Evolutionary conservation across 1,140 invertebrate genomes (phyloP), one percentile per base, ranked within the genome.

Genomic region (Stegodyphus dumicola): DNA sequence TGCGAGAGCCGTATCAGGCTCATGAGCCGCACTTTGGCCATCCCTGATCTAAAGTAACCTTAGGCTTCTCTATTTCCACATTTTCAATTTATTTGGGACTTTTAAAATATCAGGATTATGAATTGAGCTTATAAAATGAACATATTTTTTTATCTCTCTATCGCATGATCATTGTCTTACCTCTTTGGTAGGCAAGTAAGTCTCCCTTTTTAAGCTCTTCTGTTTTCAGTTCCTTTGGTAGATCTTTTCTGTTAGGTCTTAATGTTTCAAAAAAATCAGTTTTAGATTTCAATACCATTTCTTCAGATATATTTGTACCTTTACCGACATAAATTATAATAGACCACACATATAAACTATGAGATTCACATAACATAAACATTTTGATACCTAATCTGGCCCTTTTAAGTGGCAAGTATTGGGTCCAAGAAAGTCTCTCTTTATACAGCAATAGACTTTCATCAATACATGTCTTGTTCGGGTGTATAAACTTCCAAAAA

Each of bases 401-500:
- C 11, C 73, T 77, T 77, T 77, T 65, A 48, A 64, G 33, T 51
- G 54, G 56, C 48, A 65, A 48, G 75, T 77, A 77, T 77, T 77
- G 75, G 17, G 13, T 66, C 75, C 75, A 64, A 48, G 75, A 64
- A 48, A 77, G 75, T n/a, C n/a, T n/a, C n/a, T n/a, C n/a, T n/a
- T n/a, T n/a, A n/a, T n/a, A n/a, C n/a, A n/a, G n/a, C n/a, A 64
- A 48, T 33, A 75, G 60, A 66, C 54, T 64, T 51, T 77, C 75
- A 77, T 77, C 75, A 64, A 65, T 77, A 51, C 54, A 65, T 66
- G 49, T 77, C 60, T 66, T 66, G 54, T 64, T 77, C 18, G 54
- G 75, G 75, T 64, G 75, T 77, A 48, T 77, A 77, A 77, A 77
- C 75, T 49, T 49, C 49, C 60, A 17, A 64, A 77, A 77, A 64